These are phyloP conservation scores for Nomada ferruginata DNA, from an alignment of 2,888 invertebrate genomes.

Conservation along the genomic window DNA sequence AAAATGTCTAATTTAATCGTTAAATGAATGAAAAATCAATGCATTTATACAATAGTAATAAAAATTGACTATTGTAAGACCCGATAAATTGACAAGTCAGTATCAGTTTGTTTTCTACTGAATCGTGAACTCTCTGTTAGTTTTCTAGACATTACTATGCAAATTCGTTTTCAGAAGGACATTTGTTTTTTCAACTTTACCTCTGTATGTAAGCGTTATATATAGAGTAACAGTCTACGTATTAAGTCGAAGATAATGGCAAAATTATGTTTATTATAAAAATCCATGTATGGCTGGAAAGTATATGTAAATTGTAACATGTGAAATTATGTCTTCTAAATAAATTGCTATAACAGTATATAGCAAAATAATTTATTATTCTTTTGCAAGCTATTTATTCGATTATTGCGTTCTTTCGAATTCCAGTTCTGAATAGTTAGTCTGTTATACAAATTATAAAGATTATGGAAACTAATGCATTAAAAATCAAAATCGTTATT, in stretches of 20 bases:
- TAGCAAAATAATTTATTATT: slow-evolving; percentile 36
- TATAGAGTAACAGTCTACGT: slow-evolving; percentile 38
- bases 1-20: slow-evolving; percentile 23
- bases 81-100: slow-evolving; percentile 12
- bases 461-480: too few relatives aligned
- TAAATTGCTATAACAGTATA: slow-evolving; percentile 70
- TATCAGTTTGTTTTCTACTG: slow-evolving; percentile 17
- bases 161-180: neutral
- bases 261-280: slow-evolving; percentile 48
- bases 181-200: slow-evolving; percentile 21
- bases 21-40: slow-evolving; percentile 27
- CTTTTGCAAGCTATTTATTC: neutral
- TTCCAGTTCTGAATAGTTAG: too few relatives aligned
- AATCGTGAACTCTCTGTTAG: slow-evolving; percentile 10
- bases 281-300: slow-evolving; percentile 61
- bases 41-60: too few relatives aligned
- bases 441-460: too few relatives aligned
- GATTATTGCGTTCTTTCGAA: too few relatives aligned
- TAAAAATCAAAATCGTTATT: too few relatives aligned
- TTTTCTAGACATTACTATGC: slow-evolving; percentile 22
- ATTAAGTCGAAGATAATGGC: slow-evolving; percentile 15
- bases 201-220: slow-evolving; percentile 17
- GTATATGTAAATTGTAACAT: slow-evolving; percentile 76
- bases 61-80: neutral
- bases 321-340: slow-evolving; percentile 75